Evolutionary conservation across 1,140 invertebrate genomes (phyloP).

Genomic region (Lasioglossum albipes): DNA sequence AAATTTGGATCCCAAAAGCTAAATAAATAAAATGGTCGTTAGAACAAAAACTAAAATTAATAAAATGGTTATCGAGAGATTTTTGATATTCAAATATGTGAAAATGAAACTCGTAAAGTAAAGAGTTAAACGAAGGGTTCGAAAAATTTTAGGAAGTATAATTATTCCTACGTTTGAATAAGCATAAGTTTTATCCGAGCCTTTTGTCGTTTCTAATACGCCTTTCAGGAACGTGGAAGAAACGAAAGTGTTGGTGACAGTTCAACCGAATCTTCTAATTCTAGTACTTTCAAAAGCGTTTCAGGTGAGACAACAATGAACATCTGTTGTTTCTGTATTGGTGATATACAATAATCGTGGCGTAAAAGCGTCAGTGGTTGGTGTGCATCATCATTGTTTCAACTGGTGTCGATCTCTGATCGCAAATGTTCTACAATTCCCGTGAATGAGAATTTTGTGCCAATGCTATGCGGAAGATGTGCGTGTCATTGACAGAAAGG

Average conservation of each 20-base stretch:
- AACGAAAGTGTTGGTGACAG: neutral
- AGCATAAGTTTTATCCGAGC: neutral
- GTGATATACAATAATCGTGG: neutral
- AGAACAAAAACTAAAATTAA: too few species aligned
- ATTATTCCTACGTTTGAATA: neutral
- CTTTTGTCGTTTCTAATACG: neutral
- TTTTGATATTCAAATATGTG: too few species aligned
- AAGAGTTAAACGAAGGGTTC: too few species aligned
- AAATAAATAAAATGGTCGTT: too few species aligned
- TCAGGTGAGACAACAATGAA: slow-evolving; percentile 15
- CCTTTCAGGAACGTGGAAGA: too few species aligned
- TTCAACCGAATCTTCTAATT: neutral
- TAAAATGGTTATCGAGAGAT: too few species aligned
- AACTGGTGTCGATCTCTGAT: neutral
- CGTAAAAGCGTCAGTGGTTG: slow-evolving; percentile 12
- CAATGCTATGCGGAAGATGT: slow-evolving; percentile 8
- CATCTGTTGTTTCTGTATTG: neutral
- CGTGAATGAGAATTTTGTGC: neutral
- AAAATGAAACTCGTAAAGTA: too few species aligned
- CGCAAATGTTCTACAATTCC: neutral
- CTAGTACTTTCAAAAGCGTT: neutral
- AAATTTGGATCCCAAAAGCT: too few species aligned
- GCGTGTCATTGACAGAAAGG: neutral
- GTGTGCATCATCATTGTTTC: slow-evolving; percentile 6
- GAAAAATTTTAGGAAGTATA: too few species aligned